These are phyloP conservation scores for Entomyzon cyanotis DNA, from an alignment of 2,113 vertebrate genomes.

Conservation along the genomic window DNA sequence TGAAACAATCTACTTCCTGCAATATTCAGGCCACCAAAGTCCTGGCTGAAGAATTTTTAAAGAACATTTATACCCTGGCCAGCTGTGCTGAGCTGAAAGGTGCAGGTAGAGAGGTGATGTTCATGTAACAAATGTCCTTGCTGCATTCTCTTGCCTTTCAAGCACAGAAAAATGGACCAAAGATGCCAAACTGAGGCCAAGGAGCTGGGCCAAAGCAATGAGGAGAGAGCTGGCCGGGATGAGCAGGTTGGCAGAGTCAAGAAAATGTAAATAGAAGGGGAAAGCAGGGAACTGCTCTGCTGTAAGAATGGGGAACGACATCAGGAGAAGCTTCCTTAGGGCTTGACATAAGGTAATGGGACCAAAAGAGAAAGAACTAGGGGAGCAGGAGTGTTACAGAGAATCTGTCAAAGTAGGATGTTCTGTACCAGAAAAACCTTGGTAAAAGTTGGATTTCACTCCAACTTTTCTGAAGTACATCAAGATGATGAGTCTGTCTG, in stretches of 20 bases:
- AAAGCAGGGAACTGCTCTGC: neutral
- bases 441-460: neutral
- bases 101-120: neutral
- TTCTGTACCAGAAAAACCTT: neutral
- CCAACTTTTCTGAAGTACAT: neutral
- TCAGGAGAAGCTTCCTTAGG: neutral
- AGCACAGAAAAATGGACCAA: neutral
- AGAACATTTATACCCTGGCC: neutral
- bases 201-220: neutral
- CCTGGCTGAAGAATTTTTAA: neutral
- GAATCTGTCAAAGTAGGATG: neutral
- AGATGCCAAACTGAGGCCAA: neutral
- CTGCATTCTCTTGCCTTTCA: neutral
- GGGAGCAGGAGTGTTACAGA: neutral
- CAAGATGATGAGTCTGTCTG: neutral
- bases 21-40: neutral
- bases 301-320: neutral
- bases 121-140: rapidly evolving
- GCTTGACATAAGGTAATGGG: neutral
- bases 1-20: neutral
- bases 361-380: neutral
- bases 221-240: neutral
- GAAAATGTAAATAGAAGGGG: neutral
- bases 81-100: neutral
- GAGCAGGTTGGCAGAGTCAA: neutral